A percentile compares a stretch with the other conserved stretches of the same genome.
Conservation (phyloP, 2,113 vertebrate genomes). For the Trogon melanurus region DNA sequence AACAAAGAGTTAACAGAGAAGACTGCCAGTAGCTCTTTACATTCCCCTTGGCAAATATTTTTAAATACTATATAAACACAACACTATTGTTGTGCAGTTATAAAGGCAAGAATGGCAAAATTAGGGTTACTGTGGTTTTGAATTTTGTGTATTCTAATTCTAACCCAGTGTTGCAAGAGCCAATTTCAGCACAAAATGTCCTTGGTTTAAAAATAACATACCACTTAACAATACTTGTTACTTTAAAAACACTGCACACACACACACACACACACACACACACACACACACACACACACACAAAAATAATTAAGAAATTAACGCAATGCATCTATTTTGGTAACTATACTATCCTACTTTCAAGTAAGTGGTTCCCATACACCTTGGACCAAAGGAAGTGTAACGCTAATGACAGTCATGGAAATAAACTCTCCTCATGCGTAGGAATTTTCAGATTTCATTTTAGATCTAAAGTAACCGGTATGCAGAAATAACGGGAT, state of each 20-base stretch:
- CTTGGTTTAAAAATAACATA: constrained; percentile 56
- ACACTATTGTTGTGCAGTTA: constrained; percentile 49
- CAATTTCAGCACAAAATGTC: constrained; percentile 61
- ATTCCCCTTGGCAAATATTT: constrained; percentile 32
- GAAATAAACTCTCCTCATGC: background rate
- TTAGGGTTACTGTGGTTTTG: constrained; percentile 59
- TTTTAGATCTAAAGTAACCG: background rate
- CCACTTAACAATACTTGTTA: constrained; percentile 28
- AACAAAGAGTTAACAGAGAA: constrained; percentile 42
- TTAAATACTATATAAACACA: constrained; percentile 41
- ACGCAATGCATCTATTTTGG: constrained; percentile 4
- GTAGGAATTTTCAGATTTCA: background rate
- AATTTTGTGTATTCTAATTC: constrained; percentile 62
- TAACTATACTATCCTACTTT: background rate
- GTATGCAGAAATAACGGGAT: background rate
- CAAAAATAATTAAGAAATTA: constrained; percentile 7
- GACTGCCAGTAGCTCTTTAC: constrained; percentile 43
- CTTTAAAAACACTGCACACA: constrained; percentile 23
- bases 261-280: background rate
- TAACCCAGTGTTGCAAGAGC: constrained; percentile 43
- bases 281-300: too few relatives aligned
- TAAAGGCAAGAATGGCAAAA: constrained; percentile 58
- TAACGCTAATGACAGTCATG: background rate
- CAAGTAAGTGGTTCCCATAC: background rate
- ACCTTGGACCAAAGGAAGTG: background rate